Evolutionary conservation across 2,888 invertebrate species (phyloP).

Genomic region (Hetaerina titia): DNA sequence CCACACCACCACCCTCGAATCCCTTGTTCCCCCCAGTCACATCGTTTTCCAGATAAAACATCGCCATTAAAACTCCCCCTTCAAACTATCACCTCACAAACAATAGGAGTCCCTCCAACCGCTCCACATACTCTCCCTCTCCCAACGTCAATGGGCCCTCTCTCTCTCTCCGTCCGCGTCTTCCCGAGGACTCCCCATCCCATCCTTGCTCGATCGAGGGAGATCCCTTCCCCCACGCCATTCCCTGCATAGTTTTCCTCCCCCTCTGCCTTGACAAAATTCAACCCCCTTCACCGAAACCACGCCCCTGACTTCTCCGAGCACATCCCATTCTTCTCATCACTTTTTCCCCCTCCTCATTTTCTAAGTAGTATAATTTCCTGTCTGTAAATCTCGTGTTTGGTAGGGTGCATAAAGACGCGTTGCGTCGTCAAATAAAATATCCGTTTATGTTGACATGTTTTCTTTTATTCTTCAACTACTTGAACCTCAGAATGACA

Average conservation of each 20-base stretch:
- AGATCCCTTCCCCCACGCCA: too few species aligned
- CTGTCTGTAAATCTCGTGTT: too few species aligned
- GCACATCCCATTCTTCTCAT: background rate
- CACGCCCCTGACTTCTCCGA: background rate
- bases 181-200: background rate
- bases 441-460: too few species aligned
- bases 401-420: too few species aligned
- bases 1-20: background rate
- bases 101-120: background rate
- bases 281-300: background rate
- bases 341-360: background rate
- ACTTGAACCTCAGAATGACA: too few species aligned
- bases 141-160: background rate
- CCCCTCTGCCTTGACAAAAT: background rate
- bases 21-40: background rate
- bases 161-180: background rate
- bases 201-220: too few species aligned
- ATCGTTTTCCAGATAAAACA: slow-evolving; percentile 44
- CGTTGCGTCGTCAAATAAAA: too few species aligned
- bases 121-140: background rate
- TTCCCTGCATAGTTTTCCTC: too few species aligned
- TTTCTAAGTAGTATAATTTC: too few species aligned
- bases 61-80: slow-evolving; percentile 59
- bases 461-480: too few species aligned
- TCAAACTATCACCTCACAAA: slow-evolving; percentile 41